Evolutionary conservation across 2,888 invertebrate species (phyloP).

Genomic region (Epirrhoe alternata): DNA sequence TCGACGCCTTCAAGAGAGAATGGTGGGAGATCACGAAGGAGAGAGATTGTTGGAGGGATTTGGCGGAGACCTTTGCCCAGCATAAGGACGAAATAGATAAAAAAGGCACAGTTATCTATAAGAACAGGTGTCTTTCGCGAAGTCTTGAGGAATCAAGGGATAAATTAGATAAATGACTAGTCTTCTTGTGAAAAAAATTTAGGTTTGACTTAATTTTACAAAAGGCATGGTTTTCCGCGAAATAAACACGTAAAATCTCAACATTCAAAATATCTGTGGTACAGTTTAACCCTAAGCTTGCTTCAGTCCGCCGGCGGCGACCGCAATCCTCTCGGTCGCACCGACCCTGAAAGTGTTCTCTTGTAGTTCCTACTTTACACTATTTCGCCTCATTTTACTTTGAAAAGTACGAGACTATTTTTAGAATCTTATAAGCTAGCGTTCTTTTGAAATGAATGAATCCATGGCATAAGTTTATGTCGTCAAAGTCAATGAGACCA

Average conservation of each 20-base stretch:
- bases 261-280: constrained; percentile 8
- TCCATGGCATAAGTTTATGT: background rate
- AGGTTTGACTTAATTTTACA: no score
- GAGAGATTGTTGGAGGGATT: no score
- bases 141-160: no score
- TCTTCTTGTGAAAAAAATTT: no score
- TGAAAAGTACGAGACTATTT: constrained; percentile 41
- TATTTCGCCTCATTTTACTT: constrained; percentile 54
- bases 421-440: constrained; percentile 27
- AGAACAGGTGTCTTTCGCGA: no score
- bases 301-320: constrained; percentile 28
- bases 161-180: no score
- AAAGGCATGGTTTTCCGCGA: background rate
- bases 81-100: no score
- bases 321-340: constrained; percentile 44
- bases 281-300: constrained; percentile 27
- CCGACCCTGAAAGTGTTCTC: constrained; percentile 54
- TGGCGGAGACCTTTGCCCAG: no score
- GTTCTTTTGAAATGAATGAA: constrained; percentile 13
- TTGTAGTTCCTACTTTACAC: constrained; percentile 51
- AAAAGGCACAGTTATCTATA: no score
- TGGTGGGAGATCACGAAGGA: no score
- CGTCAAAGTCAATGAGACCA: no score
- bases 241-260: constrained; percentile 2
- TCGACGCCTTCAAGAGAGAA: no score